Base-by-base conservation (phyloP, 2,113 vertebrate genomes). In the Crypturellus undulatus region DNA sequence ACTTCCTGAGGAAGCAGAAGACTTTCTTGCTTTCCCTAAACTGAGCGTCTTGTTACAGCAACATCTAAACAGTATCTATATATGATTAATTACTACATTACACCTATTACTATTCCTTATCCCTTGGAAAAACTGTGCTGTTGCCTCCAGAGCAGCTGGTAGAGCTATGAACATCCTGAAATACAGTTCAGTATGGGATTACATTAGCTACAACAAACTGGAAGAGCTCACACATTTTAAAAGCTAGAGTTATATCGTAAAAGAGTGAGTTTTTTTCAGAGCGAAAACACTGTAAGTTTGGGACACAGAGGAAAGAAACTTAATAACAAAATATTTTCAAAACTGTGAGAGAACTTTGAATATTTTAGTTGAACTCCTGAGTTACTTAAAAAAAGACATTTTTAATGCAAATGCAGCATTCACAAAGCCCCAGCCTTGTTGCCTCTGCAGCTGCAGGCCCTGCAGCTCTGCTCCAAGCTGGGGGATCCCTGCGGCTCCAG, bases 21-120 rank as follows among this genome's bases (percentile, higher is more conserved):
- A 43, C n/a, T 22, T 79, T 47, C 7, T n/a, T 72, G 10, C 2
- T 71, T 80, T 90, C 72, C 30, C 62, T 51, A 32, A 72, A 65
- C 7, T 4, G 69, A 82, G 47, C 15, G 2, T 6, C 5, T 60
- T 72, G 25, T 13, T 68, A 77, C 25, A 84, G 34, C 25, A 79
- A 47, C 45, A 47, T 45, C 43, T 45, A 17, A 14, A 45, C 12
- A 17, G 45, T 19, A 47, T 47, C 45, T 47, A 47, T 20, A 22
- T 49, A 19, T 49, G 21, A 49, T 49, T 49, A 20, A 38, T 38
- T 38, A 38, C 45, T 47, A 47, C 19, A 18, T 47, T 86, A 86
- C 92, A 92, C 59, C 40, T 80, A n/a, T 69, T 38, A 62, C 38
- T 40, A 59, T 90, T 94, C 42, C n/a, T 52, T 65, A 91, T 76